Evolutionary conservation across 2,797 vertebrate genomes (phyloP), one percentile per base, ranked within the genome.

Genomic region (Avahi laniger): DNA sequence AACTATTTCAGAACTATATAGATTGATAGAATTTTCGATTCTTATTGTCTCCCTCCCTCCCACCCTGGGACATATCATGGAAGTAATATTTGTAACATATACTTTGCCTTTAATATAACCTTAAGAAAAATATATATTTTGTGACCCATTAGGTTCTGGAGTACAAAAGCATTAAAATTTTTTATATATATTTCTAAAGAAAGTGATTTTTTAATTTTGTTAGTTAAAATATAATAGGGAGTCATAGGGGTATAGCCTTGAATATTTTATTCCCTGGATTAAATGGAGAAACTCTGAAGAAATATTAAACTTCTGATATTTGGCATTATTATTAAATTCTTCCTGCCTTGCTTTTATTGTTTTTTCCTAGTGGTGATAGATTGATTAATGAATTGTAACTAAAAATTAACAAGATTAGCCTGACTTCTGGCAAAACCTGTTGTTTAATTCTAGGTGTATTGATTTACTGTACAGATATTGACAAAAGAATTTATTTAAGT

Each of bases 401-500:
- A 98, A 98, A 98, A 98, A 97, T 96, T 96, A 97, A 35, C 0
- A 80, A 94, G 89, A 98, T 98, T 98, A 98, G 72, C 91, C 89
- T 98, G 98, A 97, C 98, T 98, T 98, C 97, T 98, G 97, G 97
- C 96, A 98, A 98, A 99, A 98, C 76, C 89, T 98, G 94, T 97
- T 98, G 94, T 98, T 98, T 98, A 98, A 98, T 98, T 98, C 98
- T 97, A 98, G 96, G 91, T 97, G 38, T 98, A 98, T 99, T 98
- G 98, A 99, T 98, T 99, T 98, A 87, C 98, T 98, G 98, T 98
- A 98, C 89, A 89, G 97, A 92, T 99, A 99, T 98, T 98, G 99
- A 98, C 97, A 98, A 98, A 98, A 98, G 93, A 98, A 98, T 99
- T 99, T 98, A 98, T 98, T 98, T 98, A 98, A 99, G 98, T 98